Conservation (phyloP, 2,888 invertebrate genomes). For the Synergus laeviventris region DNA sequence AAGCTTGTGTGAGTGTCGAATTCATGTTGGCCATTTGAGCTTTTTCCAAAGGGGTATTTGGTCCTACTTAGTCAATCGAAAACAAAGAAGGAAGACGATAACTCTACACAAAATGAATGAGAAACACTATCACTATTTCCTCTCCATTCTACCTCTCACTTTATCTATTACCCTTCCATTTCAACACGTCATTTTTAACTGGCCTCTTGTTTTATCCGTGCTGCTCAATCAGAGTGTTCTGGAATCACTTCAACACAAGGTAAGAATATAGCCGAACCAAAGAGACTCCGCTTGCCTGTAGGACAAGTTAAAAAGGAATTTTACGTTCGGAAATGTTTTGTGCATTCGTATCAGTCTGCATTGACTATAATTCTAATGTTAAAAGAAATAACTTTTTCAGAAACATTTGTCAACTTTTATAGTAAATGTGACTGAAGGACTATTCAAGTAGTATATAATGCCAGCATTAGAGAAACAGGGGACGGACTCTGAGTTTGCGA, state of each 20-base stretch:
- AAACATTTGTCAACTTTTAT: neutral
- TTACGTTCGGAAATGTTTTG: neutral
- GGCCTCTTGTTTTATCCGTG: constrained; percentile 83
- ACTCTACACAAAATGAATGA: neutral
- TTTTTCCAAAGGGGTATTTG: constrained; percentile 51
- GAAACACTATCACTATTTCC: neutral
- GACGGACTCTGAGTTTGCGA: too few species aligned
- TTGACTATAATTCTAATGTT: neutral
- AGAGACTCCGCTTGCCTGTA: neutral
- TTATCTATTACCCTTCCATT: constrained; percentile 49
- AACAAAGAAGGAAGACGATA: neutral
- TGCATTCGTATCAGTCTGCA: neutral
- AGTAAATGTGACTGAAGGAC: neutral
- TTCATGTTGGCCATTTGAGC: constrained; percentile 55
- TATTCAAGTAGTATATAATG: neutral
- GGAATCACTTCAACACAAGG: constrained; percentile 99
- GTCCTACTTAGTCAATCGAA: neutral
- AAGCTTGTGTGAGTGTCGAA: constrained; percentile 72
- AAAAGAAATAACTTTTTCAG: neutral
- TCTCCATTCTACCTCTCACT: constrained; percentile 1
- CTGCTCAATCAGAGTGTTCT: constrained; percentile 95
- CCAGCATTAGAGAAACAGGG: neutral
- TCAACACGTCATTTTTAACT: constrained; percentile 75
- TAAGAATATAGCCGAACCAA: constrained; percentile 80
- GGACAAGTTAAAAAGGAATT: neutral